A percentile compares a stretch with the other conserved stretches of the same genome.
These are phyloP conservation scores for Myathropa florea DNA, from an alignment of 2,888 invertebrate genomes.

Conservation along the genomic window DNA sequence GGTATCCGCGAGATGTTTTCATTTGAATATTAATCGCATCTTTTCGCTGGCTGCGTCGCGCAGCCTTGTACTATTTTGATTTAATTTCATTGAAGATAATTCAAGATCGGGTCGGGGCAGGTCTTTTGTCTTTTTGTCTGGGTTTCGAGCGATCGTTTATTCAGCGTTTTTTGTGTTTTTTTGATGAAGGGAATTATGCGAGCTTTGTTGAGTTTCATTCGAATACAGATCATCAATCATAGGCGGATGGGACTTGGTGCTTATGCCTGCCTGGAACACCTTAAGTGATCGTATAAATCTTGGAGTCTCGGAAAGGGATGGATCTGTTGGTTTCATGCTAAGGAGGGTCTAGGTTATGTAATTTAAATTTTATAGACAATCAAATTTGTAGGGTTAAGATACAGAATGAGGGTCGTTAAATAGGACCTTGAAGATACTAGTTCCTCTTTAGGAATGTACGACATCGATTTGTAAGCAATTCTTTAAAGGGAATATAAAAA, in stretches of 20 bases:
- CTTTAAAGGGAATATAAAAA: too few relatives aligned
- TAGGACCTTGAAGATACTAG: background rate
- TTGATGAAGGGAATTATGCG: background rate
- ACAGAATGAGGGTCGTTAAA: background rate
- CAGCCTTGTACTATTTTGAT: slow-evolving; percentile 36
- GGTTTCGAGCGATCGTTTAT: background rate
- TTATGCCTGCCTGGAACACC: background rate
- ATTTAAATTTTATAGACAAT: background rate
- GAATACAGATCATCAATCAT: background rate
- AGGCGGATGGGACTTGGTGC: background rate
- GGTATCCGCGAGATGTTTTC: background rate
- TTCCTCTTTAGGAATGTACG: background rate
- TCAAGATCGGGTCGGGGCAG: background rate
- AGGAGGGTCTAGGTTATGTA: background rate
- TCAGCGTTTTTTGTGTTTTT: background rate
- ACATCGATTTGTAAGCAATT: too few relatives aligned
- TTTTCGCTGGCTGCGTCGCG: background rate
- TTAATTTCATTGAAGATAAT: slow-evolving; percentile 45
- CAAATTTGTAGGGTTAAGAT: background rate
- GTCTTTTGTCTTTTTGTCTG: background rate
- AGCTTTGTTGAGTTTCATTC: background rate
- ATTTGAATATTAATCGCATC: slow-evolving; percentile 50
- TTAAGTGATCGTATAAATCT: background rate
- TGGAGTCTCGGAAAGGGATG: background rate
- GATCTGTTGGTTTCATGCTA: background rate